Evolutionary conservation across 2,797 vertebrate species (phyloP), one percentile per base, ranked within the genome.

Genomic region (Melanotaenia maccullochi): DNA sequence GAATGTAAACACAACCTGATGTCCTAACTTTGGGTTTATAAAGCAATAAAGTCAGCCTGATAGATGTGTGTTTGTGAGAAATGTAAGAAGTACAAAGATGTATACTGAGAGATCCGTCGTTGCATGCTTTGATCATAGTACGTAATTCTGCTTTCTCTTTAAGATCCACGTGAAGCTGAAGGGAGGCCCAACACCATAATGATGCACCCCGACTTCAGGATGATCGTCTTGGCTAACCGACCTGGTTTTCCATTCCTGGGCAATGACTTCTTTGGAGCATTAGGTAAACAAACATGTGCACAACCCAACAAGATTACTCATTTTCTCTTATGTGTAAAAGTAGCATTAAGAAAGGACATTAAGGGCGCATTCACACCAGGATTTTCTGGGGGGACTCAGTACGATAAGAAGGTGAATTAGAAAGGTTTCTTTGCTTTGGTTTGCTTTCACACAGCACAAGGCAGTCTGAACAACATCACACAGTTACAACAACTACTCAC

Each of bases 171-270:
- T 60, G 88, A 92, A 76, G 92, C 93, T 38, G 76, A 87, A 4
- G 90, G 90, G 75, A 95, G 95, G 89, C 86, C 95, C 72, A 96
- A 96, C 61, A 74, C 93, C 63, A 90, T 99, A 22, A 85, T 93
- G 80, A 97, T 99, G 93, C 97, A 99, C 90, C 96, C 97, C 65
- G 96, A 99, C 92, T 99, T 99, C 91, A 95, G 97, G 81, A 99
- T 99, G 98, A 90, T 99, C 5, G 97, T 99, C 68, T 90, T 99
- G 78, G 97, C 98, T 49, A 99, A 99, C 82, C 93, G 98, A 74
- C 98, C 98, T 22, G 98, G 97, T 16, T 99, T 99, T 90, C 98
- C 98, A 55, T 99, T 99, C 92, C 87, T 99, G 85, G 98, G 98
- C 61, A 99, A 99, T 68, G 97, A 99, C 90, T 99, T 99, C 83